These are phyloP conservation scores for Tenualosa thibaudeaui DNA, from an alignment of 2,797 vertebrate genomes.

Conservation along the genomic window DNA sequence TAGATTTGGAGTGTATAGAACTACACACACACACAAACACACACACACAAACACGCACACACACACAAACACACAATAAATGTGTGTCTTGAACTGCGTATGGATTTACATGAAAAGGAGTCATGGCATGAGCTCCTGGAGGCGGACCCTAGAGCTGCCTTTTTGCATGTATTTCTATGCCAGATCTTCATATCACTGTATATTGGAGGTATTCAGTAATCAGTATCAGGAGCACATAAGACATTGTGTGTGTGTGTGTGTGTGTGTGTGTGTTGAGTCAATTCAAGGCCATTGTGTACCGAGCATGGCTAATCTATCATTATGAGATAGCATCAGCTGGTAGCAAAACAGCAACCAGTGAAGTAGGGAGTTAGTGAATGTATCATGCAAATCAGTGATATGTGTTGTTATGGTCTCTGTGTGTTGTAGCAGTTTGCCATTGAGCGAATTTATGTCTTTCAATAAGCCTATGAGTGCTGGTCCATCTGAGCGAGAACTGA, in stretches of 20 bases:
- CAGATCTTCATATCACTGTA: not conserved
- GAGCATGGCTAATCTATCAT: not conserved
- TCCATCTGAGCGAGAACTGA: constrained; percentile 3
- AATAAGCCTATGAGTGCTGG: not conserved
- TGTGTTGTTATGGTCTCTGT: not conserved
- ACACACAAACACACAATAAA: not conserved
- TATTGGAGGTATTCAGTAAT: not conserved
- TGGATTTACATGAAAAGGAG: not conserved
- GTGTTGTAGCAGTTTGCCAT: not conserved
- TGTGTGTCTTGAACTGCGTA: not conserved
- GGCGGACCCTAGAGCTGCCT: not conserved
- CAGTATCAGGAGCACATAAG: not conserved
- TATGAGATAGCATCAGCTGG: not conserved
- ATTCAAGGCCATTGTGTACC: not conserved
- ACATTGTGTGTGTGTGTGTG: not conserved
- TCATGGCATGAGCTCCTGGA: not conserved
- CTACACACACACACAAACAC: not conserved
- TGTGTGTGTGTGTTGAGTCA: not conserved
- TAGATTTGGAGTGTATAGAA: not conserved
- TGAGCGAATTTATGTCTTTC: not conserved
- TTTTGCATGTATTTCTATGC: not conserved
- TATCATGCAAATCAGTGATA: not conserved
- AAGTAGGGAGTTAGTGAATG: not conserved
- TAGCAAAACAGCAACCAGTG: not conserved
- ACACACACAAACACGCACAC: constrained; percentile 9